Conservation (phyloP, 2,888 invertebrate genomes). For the Entomobrya proxima region DNA sequence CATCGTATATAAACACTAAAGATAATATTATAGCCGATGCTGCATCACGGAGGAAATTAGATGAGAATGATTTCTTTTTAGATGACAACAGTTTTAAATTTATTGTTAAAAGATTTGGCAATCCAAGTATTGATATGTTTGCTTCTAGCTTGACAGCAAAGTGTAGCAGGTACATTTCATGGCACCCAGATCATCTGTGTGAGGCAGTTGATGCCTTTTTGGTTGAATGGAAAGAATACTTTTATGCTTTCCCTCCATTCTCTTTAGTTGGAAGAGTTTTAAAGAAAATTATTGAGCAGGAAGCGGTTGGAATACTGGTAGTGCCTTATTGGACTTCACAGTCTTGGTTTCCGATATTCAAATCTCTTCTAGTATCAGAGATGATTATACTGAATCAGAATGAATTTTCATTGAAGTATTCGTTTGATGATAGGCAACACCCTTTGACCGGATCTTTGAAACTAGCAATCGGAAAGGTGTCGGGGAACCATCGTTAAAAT, state of each 20-base stretch:
- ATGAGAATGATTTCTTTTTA: constrained; percentile 26
- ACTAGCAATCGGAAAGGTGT: neutral
- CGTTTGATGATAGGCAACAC: neutral
- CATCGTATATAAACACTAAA: too few relatives aligned
- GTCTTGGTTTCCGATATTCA: constrained; percentile 30
- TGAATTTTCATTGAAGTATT: neutral
- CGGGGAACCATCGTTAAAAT: neutral
- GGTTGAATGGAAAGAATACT: constrained; percentile 31
- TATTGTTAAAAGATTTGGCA: constrained; percentile 7
- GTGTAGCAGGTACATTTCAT: constrained; percentile 38
- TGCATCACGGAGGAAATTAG: neutral
- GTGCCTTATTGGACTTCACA: constrained; percentile 23
- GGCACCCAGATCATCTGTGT: constrained; percentile 49
- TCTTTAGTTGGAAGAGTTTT: neutral
- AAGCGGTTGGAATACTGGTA: neutral
- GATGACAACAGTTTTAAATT: neutral
- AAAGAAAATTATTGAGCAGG: neutral
- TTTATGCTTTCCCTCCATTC: constrained; percentile 63
- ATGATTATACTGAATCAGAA: neutral
- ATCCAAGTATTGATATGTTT: constrained; percentile 66
- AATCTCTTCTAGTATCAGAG: neutral
- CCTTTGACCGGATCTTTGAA: neutral
- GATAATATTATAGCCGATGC: constrained; percentile 24
- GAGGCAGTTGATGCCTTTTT: constrained; percentile 63
- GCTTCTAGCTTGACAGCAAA: constrained; percentile 46